A percentile compares a stretch with the other conserved stretches of the same genome.
phyloP scores from a whole-genome alignment of 2,888 invertebrate species.

The Leptothorax acervorum region DNA sequence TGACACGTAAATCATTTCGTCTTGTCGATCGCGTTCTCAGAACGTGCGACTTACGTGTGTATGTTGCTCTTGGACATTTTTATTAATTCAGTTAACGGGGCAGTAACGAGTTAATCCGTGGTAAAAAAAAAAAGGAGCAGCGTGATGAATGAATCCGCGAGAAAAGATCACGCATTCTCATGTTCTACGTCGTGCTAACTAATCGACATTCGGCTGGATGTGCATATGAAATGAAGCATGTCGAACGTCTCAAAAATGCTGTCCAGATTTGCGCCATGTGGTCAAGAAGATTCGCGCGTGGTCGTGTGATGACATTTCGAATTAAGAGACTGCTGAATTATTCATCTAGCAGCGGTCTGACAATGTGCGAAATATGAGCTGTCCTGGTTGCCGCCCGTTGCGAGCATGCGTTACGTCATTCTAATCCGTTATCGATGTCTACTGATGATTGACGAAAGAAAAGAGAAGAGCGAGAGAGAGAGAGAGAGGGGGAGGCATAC shows the following conservation, averaged over 20 bases:
- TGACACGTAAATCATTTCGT: slow-evolving; percentile 69
- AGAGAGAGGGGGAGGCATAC: slow-evolving; percentile 25
- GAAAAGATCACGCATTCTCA: slow-evolving; percentile 24
- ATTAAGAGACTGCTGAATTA: slow-evolving; percentile 51
- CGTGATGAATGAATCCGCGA: slow-evolving; percentile 27
- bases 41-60: slow-evolving; percentile 30
- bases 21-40: slow-evolving; percentile 37
- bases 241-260: slow-evolving; percentile 9
- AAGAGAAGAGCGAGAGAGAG: neutral
- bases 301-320: slow-evolving; percentile 51
- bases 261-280: neutral
- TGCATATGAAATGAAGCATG: slow-evolving; percentile 36
- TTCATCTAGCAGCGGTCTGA: slow-evolving; percentile 35
- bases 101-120: slow-evolving; percentile 67
- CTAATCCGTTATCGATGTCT: slow-evolving; percentile 28
- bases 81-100: slow-evolving; percentile 68
- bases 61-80: neutral
- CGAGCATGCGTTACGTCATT: slow-evolving; percentile 16
- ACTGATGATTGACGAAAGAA: neutral
- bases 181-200: slow-evolving; percentile 14
- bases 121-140: neutral
- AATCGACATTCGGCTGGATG: slow-evolving; percentile 17
- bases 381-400: neutral
- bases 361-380: slow-evolving; percentile 49
- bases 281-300: slow-evolving; percentile 25